Conservation (phyloP, 2,888 invertebrate species). For the Leptogaster cylindrica region DNA sequence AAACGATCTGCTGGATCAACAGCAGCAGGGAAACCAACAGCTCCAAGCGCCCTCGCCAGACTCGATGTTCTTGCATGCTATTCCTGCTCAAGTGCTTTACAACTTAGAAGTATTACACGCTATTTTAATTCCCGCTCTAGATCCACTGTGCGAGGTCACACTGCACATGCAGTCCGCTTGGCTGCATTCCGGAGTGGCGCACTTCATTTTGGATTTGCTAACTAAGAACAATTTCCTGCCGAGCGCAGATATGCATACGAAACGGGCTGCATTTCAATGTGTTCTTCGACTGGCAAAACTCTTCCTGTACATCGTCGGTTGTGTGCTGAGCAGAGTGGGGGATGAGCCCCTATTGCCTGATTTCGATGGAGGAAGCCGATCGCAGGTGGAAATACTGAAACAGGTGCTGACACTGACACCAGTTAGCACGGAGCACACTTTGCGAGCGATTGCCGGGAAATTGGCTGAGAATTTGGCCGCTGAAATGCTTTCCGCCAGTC, state of each 20-base stretch:
- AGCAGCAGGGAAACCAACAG: constrained; percentile 28
- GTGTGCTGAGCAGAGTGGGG: constrained; percentile 72
- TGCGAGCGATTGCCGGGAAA: constrained; percentile 83
- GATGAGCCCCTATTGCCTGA: constrained; percentile 65
- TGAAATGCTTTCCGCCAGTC: constrained; percentile 65
- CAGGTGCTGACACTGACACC: constrained; percentile 81
- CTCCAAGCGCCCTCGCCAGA: constrained; percentile 63
- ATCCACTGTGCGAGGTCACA: constrained; percentile 75
- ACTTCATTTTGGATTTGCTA: constrained; percentile 77
- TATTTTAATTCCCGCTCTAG: constrained; percentile 88
- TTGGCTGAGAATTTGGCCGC: constrained; percentile 82
- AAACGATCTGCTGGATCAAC: constrained; percentile 42
- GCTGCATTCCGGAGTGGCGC: constrained; percentile 67
- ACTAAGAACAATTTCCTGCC: constrained; percentile 85
- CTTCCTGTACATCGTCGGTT: constrained; percentile 84
- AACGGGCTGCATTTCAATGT: constrained; percentile 82
- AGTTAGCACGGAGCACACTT: constrained; percentile 84
- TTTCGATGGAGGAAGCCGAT: constrained; percentile 62
- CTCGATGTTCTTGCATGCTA: constrained; percentile 71
- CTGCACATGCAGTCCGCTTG: constrained; percentile 68
- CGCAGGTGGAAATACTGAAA: constrained; percentile 70
- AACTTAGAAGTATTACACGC: constrained; percentile 85
- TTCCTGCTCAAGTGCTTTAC: constrained; percentile 78
- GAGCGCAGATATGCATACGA: constrained; percentile 77
- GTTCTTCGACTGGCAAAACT: constrained; percentile 89